Evolutionary conservation across 2,888 invertebrate species (phyloP).

Genomic region (Cyrtodaria siliqua): DNA sequence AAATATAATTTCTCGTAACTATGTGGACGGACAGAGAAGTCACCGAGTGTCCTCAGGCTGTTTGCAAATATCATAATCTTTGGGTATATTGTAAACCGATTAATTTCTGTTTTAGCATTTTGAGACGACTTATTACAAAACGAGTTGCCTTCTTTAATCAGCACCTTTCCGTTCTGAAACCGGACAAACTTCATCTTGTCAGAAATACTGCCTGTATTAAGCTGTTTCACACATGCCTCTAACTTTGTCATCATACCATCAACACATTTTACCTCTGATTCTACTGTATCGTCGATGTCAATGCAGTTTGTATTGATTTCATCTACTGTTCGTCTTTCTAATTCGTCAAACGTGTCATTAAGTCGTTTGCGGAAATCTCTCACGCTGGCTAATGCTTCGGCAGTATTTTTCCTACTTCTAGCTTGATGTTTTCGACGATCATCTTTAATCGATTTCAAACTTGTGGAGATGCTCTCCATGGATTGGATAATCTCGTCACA

Average conservation of each 20-base stretch:
- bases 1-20: too few relatives aligned
- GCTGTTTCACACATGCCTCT: background rate
- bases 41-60: constrained; percentile 8
- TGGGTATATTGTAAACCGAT: background rate
- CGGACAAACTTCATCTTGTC: background rate
- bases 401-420: constrained; percentile 8
- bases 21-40: background rate
- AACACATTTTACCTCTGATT: constrained; percentile 12
- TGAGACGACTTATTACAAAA: background rate
- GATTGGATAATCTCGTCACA: background rate
- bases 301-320: constrained; percentile 44
- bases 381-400: constrained; percentile 17
- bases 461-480: background rate
- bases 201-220: background rate
- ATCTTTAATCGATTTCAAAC: background rate
- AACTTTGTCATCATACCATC: background rate
- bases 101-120: background rate
- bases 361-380: constrained; percentile 24
- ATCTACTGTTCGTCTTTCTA: constrained; percentile 33
- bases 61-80: constrained; percentile 3
- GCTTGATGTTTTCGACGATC: constrained; percentile 1
- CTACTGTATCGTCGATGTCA: constrained; percentile 24
- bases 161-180: background rate
- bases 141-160: background rate
- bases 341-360: constrained; percentile 23